Conservation (phyloP, 2,888 invertebrate species). For the Nephrotoma appendiculata region DNA sequence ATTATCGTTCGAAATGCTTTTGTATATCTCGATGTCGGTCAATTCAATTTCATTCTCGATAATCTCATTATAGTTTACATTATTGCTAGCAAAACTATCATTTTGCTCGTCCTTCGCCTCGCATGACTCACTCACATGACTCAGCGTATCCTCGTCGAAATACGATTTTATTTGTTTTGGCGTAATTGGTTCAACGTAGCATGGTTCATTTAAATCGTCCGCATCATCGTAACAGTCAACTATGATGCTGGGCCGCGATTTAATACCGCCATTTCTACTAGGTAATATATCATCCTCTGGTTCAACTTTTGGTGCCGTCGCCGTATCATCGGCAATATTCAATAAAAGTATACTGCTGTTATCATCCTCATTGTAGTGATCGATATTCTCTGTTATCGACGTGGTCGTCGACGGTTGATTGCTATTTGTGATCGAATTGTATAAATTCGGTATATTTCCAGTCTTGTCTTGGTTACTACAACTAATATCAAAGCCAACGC, state of each 20-base stretch:
- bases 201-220: not conserved
- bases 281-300: not conserved
- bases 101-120: not conserved
- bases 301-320: not conserved
- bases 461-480: not conserved
- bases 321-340: not conserved
- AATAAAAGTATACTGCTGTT: not conserved
- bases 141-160: conserved; percentile 6
- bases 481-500: not conserved
- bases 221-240: conserved; percentile 8
- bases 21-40: not conserved
- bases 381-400: not conserved
- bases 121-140: not conserved
- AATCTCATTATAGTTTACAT: not conserved
- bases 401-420: not conserved
- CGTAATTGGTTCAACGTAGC: not conserved
- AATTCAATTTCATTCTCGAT: not conserved
- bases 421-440: not conserved
- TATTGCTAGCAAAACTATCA: not conserved
- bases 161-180: conserved; percentile 1
- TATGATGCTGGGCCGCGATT: conserved; percentile 7
- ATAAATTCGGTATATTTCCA: not conserved
- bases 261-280: not conserved
- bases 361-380: not conserved
- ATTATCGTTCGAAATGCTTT: conserved; percentile 1